Percentiles rank a stretch among this genome's conserved stretches.
Evolutionary conservation across 2,113 vertebrate genomes (phyloP).

Genomic region (Plecturocebus donacophilus): DNA sequence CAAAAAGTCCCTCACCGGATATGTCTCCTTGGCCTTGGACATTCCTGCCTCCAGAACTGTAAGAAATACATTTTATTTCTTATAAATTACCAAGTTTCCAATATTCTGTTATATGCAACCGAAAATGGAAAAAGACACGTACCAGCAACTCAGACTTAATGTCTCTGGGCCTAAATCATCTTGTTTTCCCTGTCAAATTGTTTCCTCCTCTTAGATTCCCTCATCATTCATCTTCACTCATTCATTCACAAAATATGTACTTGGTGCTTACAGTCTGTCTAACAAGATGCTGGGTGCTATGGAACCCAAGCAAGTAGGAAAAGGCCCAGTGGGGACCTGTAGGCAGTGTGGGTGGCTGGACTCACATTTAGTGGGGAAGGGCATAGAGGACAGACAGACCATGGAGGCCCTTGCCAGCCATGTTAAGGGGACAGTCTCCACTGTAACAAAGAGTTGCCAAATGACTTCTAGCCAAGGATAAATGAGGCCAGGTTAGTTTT

Average conservation of each 20-base stretch:
- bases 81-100: neutral
- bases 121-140: neutral
- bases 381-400: neutral
- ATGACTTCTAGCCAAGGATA: neutral
- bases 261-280: neutral
- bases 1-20: neutral
- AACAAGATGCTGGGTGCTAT: neutral
- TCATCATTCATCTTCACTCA: neutral
- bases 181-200: neutral
- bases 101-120: neutral
- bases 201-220: neutral
- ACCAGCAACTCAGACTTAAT: neutral
- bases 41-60: neutral
- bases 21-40: neutral
- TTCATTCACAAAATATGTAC: neutral
- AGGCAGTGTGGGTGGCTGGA: neutral
- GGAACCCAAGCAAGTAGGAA: neutral
- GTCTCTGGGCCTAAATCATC: neutral
- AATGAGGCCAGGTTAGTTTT: neutral
- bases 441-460: neutral
- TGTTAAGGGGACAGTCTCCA: neutral
- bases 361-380: neutral
- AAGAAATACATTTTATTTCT: neutral
- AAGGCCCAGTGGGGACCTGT: neutral
- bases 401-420: neutral